These are phyloP conservation scores for Sclerurus mexicanus DNA, from an alignment of 2,113 vertebrate genomes.

Conservation along the genomic window DNA sequence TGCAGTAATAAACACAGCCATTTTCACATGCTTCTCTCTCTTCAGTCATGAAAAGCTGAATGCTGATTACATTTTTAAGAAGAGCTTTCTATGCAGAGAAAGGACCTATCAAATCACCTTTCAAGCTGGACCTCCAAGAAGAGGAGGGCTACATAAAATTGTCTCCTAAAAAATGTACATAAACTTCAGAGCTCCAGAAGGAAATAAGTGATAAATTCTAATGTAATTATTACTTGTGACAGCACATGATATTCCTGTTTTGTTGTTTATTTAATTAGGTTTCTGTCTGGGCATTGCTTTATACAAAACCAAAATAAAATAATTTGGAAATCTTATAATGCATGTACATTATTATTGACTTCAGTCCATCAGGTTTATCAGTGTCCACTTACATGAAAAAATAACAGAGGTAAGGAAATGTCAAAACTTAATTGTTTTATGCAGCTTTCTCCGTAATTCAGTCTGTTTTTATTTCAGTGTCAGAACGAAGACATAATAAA, in stretches of 20 bases:
- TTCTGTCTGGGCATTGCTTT: neutral
- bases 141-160: neutral
- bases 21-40: neutral
- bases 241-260: neutral
- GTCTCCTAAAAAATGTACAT: neutral
- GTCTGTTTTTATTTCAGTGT: neutral
- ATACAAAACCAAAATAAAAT: neutral
- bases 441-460: neutral
- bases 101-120: neutral
- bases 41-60: neutral
- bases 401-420: neutral
- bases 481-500: neutral
- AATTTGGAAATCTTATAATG: neutral
- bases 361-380: neutral
- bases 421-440: neutral
- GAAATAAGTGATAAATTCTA: neutral
- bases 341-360: neutral
- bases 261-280: neutral
- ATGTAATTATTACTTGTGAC: neutral
- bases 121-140: neutral
- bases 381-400: neutral
- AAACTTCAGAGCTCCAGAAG: neutral
- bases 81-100: neutral
- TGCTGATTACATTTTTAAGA: neutral
- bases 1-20: neutral